Conservation (phyloP, 53 echinoderm and acorn worm genomes). For the Antedon mediterranea region DNA sequence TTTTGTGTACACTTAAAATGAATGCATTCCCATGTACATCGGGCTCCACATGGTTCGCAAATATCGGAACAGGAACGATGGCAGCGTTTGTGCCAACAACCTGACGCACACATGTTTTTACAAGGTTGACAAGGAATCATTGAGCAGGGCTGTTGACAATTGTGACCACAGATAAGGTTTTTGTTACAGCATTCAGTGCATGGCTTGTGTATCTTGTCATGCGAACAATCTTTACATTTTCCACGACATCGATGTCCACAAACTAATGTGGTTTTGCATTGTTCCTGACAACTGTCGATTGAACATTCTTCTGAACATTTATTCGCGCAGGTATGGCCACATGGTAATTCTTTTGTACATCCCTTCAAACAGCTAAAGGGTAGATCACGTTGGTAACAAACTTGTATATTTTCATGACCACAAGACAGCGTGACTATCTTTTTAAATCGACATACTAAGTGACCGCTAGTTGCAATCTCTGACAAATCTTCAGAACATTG, state of each 20-base stretch:
- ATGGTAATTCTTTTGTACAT: neutral
- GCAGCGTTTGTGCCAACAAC: constrained; percentile 69
- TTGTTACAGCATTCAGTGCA: constrained; percentile 13
- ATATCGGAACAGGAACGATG: constrained; percentile 33
- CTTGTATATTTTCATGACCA: constrained; percentile 29
- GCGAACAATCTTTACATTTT: constrained; percentile 40
- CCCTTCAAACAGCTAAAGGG: neutral
- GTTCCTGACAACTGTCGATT: constrained; percentile 34
- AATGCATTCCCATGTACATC: constrained; percentile 64
- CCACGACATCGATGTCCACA: constrained; percentile 68
- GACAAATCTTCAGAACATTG: constrained; percentile 9
- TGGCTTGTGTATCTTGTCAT: constrained; percentile 2
- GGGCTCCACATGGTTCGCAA: constrained; percentile 58
- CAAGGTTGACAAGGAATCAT: constrained; percentile 23
- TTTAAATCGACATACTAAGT: constrained; percentile 18
- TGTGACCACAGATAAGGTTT: constrained; percentile 67
- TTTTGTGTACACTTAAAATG: constrained; percentile 39
- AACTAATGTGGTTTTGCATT: constrained; percentile 44
- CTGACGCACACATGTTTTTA: constrained; percentile 48
- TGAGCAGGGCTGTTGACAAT: constrained; percentile 32
- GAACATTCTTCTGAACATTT: constrained; percentile 11
- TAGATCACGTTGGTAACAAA: constrained; percentile 20
- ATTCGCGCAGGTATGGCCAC: constrained; percentile 29
- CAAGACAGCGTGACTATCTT: constrained; percentile 33
- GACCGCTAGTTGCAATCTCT: constrained; percentile 8